Evolutionary conservation across 2,888 invertebrate species (phyloP), one percentile per base, ranked within the genome.

Genomic region (Elysia crispata): DNA sequence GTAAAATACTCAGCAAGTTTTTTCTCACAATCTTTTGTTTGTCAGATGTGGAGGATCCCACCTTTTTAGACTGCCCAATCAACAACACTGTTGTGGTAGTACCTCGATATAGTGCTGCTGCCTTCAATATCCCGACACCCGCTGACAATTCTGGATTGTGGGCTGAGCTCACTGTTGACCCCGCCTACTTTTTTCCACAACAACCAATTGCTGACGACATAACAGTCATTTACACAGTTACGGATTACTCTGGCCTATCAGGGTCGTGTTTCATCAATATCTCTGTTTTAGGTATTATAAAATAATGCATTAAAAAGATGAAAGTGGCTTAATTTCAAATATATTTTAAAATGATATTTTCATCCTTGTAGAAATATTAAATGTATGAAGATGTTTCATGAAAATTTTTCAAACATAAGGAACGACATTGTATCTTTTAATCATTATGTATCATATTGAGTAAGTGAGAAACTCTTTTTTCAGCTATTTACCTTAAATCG

Each of bases 221-320:
- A 6, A 79, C 97, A 41, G 97, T 98, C 0, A 96, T 97, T 93
- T 99, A 98, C 89, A 96, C 97, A 0, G 98, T 98, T 1, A 98
- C 96, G 88, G 98, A 99, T 92, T 97, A 97, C 89, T 98, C 98
- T 90, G 98, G 98, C 84, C 98, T 98, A 89, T 97, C 97, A 20
- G 98, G 98, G 13, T 97, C 97, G 90, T 99, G 98, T 90, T 96
- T 97, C 93, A 96, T 98, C n/a, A 97, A 97, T 88, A 97, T 98
- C 54, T 57, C 25, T 13, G 70, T 81, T 8, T 69, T 49, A 64
- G 83, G 83, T 83, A 69, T 11, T 41, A 11, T 41, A 41, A 41
- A 41, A 41, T 41, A 6, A 6, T 41, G 11, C 41, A 41, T 11
- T 41, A 41, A 41, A 11, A 41, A 41, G 11, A 6, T 6, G 41